phyloP scores from a whole-genome alignment of 2,797 vertebrate genomes.

The Thripadectes ignobilis region DNA sequence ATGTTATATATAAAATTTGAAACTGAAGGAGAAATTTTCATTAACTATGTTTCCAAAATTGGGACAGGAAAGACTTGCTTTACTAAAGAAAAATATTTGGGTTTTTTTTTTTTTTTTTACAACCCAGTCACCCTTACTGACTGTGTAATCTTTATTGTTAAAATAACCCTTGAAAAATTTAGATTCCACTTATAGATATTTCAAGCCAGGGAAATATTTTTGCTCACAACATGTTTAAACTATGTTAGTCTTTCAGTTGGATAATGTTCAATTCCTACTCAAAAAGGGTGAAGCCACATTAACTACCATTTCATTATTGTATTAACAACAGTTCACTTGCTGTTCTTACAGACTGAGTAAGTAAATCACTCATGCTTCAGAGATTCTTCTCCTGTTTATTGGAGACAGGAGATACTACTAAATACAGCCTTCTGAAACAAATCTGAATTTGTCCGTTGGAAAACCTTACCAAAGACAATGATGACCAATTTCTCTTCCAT shows the following conservation, averaged over 20 bases:
- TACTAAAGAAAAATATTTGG: background rate
- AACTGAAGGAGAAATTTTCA: background rate
- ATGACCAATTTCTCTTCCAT: background rate
- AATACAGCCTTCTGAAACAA: background rate
- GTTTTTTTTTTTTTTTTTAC: background rate
- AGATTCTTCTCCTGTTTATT: constrained; percentile 6
- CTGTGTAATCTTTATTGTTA: background rate
- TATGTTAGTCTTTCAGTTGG: constrained; percentile 41
- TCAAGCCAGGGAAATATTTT: constrained; percentile 31
- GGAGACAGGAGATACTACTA: background rate
- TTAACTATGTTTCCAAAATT: background rate
- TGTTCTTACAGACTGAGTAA: constrained; percentile 9
- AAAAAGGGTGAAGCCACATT: constrained; percentile 15
- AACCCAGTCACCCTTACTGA: background rate
- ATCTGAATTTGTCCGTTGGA: background rate
- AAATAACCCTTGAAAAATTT: constrained; percentile 8
- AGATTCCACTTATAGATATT: background rate
- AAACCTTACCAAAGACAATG: background rate
- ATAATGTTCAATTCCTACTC: constrained; percentile 22
- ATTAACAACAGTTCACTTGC: constrained; percentile 65
- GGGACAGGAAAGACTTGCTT: background rate
- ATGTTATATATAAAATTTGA: background rate
- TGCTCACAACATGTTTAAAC: constrained; percentile 45
- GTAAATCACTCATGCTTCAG: constrained; percentile 47
- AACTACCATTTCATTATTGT: constrained; percentile 61